phyloP scores from a whole-genome alignment of 2,113 vertebrate species.

The Strix aluco region DNA sequence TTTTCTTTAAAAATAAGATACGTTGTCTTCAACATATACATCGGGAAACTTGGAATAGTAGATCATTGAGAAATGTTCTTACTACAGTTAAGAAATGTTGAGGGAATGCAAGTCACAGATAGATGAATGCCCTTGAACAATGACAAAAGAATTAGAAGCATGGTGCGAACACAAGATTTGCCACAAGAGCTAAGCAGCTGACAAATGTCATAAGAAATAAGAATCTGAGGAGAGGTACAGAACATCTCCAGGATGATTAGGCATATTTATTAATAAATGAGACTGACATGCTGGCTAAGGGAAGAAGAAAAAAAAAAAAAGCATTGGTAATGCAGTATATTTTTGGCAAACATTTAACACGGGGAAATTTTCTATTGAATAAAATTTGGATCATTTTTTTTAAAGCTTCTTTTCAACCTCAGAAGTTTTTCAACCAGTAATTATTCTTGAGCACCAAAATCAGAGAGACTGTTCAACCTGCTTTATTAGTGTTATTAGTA shows the following conservation, averaged over 20 bases:
- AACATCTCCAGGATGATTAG: not conserved
- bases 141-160: not conserved
- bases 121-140: not conserved
- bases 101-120: not conserved
- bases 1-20: not conserved
- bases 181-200: not conserved
- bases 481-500: not conserved
- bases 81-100: not conserved
- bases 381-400: not conserved
- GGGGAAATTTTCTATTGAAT: not conserved
- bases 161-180: not conserved
- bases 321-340: not conserved
- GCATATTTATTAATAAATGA: constrained; percentile 6
- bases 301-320: not conserved
- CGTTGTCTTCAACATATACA: not conserved
- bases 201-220: not conserved
- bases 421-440: not conserved
- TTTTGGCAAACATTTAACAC: not conserved
- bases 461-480: not conserved
- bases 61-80: not conserved
- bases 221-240: not conserved
- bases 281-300: not conserved
- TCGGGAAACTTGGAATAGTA: not conserved
- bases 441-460: not conserved
- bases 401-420: not conserved